phyloP scores from a whole-genome alignment of 2,888 invertebrate genomes.

The Lycocerus yunnanus region DNA sequence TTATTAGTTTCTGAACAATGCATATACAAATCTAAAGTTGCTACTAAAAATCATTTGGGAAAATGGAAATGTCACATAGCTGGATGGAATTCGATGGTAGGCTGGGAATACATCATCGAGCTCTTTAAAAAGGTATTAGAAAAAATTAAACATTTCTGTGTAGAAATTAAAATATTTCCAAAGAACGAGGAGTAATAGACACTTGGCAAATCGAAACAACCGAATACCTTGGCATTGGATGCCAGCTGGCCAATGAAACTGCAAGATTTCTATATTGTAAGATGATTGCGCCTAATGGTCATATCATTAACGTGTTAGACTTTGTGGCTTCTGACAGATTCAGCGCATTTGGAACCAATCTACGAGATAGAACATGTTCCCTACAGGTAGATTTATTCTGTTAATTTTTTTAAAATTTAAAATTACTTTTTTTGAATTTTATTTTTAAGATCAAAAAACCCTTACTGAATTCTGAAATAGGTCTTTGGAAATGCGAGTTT shows the following conservation, averaged over 20 bases:
- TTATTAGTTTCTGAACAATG: slow-evolving; percentile 14
- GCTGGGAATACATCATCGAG: slow-evolving; percentile 24
- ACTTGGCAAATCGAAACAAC: slow-evolving; percentile 16
- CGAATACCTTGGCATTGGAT: slow-evolving; percentile 24
- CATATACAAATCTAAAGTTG: background rate
- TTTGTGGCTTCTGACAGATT: slow-evolving; percentile 23
- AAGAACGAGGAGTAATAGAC: background rate
- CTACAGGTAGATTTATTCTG: slow-evolving; percentile 20
- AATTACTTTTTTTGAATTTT: no score
- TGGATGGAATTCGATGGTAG: slow-evolving; percentile 12
- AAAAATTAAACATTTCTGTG: background rate
- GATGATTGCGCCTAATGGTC: slow-evolving; percentile 26
- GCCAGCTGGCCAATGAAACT: slow-evolving; percentile 8
- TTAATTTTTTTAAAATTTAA: no score
- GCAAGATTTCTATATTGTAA: slow-evolving; percentile 12
- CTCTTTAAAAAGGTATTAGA: slow-evolving; percentile 17
- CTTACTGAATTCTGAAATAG: slow-evolving; percentile 24
- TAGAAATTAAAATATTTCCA: background rate
- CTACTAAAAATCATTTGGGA: slow-evolving; percentile 20
- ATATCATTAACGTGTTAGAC: slow-evolving; percentile 1
- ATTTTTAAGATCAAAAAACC: slow-evolving; percentile 30
- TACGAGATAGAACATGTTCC: slow-evolving; percentile 22
- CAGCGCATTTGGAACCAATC: slow-evolving; percentile 26
- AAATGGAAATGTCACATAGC: slow-evolving; percentile 29
- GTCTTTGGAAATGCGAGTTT: slow-evolving; percentile 32